Evolutionary conservation across 2,888 invertebrate genomes (phyloP).

Genomic region (Patella ulyssiponensis): DNA sequence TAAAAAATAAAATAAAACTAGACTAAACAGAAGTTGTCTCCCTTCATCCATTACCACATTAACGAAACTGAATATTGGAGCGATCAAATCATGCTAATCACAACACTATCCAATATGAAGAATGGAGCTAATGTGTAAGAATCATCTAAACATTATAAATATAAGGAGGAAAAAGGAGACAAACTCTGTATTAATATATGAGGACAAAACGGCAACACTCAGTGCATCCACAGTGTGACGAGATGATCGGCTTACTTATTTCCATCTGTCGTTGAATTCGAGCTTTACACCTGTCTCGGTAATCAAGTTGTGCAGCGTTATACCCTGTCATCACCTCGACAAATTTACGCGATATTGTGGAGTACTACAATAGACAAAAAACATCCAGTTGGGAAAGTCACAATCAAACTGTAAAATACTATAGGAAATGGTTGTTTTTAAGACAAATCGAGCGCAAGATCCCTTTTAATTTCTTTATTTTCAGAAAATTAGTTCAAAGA

Average conservation of each 20-base stretch:
- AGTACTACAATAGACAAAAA: slow-evolving; percentile 62
- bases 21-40: no score
- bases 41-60: no score
- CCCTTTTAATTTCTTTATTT: no score
- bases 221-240: neutral
- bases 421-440: no score
- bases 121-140: neutral
- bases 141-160: neutral
- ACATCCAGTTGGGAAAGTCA: neutral
- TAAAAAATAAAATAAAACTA: no score
- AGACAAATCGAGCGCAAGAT: no score
- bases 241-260: slow-evolving; percentile 65
- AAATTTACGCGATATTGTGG: slow-evolving; percentile 71
- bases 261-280: slow-evolving; percentile 72
- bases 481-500: no score
- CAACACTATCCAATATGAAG: neutral
- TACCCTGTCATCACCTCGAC: slow-evolving; percentile 71
- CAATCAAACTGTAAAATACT: no score
- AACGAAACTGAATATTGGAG: no score
- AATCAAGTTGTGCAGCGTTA: slow-evolving; percentile 71
- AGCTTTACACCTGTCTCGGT: slow-evolving; percentile 70
- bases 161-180: neutral
- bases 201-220: neutral
- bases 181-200: slow-evolving; percentile 7
- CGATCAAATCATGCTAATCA: no score